Base-by-base conservation (phyloP, 2,888 invertebrate species). In the Tupiocoris notatus region DNA sequence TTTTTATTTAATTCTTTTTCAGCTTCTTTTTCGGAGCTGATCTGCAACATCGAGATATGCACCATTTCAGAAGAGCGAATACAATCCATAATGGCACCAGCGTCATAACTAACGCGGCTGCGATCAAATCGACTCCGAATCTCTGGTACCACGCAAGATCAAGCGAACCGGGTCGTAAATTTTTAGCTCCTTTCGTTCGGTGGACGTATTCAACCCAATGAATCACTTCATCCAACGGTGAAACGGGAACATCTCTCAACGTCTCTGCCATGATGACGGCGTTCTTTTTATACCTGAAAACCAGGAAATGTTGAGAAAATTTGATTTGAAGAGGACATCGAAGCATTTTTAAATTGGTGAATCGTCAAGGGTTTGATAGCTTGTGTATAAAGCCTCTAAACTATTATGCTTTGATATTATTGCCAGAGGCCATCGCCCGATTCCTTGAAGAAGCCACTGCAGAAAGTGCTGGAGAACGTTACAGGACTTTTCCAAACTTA, bases 101-200 rank as follows among this genome's bases (percentile, higher is more conserved):
- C 2, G 16, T n/a, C 6, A 59, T 6, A 9, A 21, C 16, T 18
- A 73, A 16, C 6, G 22, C 54, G 12, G 17, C 39, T n/a, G 62
- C 73, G 1, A 73, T 16, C 16, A 75, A n/a, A 21, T 75, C 75
- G 1, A 65, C 24, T 12, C 65, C 66, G 21, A 66, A 66, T n/a
- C 75, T 22, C 57, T 75, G 66, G 59, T 66, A 75, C 75, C 75
- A 75, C 21, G 58, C 22, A n/a, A 75, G 39, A 18, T 66, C 63
- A 2, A 75, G 18, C 1, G 66, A 0, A 20, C 58, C 75, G 0
- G 75, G 66, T 7, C 75, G 57, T 6, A 75, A 65, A 9, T 39
- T 20, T 7, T n/a, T 56, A n/a, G 75, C 75, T 23, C 75, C 75
- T 24, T 75, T 75, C 1, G 66, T 66, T 12, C 61, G 17, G 17